Base-by-base conservation (phyloP, 2,797 vertebrate species). In the Danio jaintianensis region DNA sequence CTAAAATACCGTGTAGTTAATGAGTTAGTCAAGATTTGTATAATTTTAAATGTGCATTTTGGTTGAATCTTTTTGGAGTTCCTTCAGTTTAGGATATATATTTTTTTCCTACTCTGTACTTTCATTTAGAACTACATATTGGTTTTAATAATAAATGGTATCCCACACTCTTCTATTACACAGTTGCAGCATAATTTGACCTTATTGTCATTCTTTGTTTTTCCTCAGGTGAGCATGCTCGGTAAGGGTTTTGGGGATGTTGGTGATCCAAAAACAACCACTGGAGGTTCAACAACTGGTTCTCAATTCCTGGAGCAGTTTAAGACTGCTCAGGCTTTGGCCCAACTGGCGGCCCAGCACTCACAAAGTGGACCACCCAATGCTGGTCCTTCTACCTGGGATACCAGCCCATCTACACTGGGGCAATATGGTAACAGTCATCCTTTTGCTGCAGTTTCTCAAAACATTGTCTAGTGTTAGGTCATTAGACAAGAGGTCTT, bases 271-370 rank as follows among this genome's bases (percentile, higher is more conserved):
- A 99, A 99, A 91, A 94, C 92, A 75, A 88, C 93, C 64, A 97
- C 91, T 72, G 96, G 96, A 82, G 95, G 95, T 74, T 96, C 96
- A 50, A 96, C 95, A 79, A 98, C 96, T 1, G 97, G 97, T 2
- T 99, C 97, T 0, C 98, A 99, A 91, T 98, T 99, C 91, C 91
- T 99, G 91, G 97, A 99, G 93, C 98, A 99, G 89, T 98, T 98
- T 90, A 99, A 98, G 95, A 99, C 97, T 0, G 97, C 97, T 9
- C 96, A 98, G 93, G 97, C 97, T 0, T 88, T 99, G 91, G 97
- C 98, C 59, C 97, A 99, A 91, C 88, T 99, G 89, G 97, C 97
- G 5, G 96, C 96, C 62, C 97, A 98, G 91, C 97, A 97, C 87
- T 94, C 95, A 80, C 97, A 97, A 88, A 82, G 90, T 0, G 93